Base-by-base conservation (phyloP, 1,140 invertebrate species). In the Teleopsis dalmanni region DNA sequence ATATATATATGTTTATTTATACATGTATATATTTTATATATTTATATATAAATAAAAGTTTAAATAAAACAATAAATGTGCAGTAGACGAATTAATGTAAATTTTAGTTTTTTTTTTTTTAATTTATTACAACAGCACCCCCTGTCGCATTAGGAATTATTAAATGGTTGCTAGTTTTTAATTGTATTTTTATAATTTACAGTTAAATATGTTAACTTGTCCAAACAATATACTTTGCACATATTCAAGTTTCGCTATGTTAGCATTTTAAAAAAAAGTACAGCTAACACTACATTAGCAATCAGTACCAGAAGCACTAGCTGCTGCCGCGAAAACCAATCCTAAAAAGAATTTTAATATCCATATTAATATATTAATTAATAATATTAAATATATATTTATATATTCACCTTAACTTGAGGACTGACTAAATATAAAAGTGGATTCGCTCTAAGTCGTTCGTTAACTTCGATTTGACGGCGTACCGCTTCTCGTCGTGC, bases 261-360 rank as follows among this genome's bases (percentile, higher is more conserved):
- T 56, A 95, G 78, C 74, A 97, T 79, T 74, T 96, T 95, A 80
- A 95, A 91, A 77, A 97, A 96, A 83, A 96, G 90, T 73, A 95
- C 85, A 65, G 91, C 93, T 79, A 98, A 77, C 57, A 90, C 91
- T 72, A 96, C 85, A 78, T 97, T 98, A 74, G 96, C 83, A 74
- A 96, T 89, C 56, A 96, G 82, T 54, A 98, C 90, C 66, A 96
- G 77, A 76, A 98, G 87, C 69, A 96, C 85, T 65, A 98, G 81
- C 76, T 95, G 91, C 75, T 96, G 91, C 65, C 92, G 83, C 62
- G 91, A 92, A 73, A 96, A 92, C 92, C 93, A 98, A 78, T 96
- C 93, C 94, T 98, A 45, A 45, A 14, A 48, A 8, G 11, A 23
- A 34, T 2, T n/a, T 18, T 50, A 48, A 31, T 2, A 13, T 23